phyloP scores from a whole-genome alignment of 2,797 vertebrate species.

The Urocyon cinereoargenteus region DNA sequence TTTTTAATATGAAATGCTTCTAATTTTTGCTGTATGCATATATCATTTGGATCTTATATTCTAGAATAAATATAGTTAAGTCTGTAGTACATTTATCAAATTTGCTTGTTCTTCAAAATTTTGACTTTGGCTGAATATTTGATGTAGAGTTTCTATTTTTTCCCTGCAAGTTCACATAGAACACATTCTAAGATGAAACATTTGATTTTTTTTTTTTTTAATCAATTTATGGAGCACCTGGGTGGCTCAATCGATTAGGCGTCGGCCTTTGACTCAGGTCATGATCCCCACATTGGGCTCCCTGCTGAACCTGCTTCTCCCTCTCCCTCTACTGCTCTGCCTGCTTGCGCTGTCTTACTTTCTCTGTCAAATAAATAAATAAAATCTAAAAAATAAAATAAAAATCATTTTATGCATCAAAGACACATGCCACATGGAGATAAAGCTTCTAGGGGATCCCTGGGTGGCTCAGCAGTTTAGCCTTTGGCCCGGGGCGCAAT shows the following conservation, averaged over 20 bases:
- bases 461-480: too few species aligned
- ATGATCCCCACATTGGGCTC: too few species aligned
- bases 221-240: too few species aligned
- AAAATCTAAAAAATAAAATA: not conserved
- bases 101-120: constrained; percentile 5
- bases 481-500: too few species aligned
- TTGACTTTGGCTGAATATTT: constrained; percentile 30
- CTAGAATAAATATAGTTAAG: constrained; percentile 48
- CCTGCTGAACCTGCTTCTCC: too few species aligned
- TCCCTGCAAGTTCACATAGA: not conserved
- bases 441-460: not conserved
- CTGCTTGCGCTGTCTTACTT: too few species aligned
- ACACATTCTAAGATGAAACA: constrained; percentile 32
- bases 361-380: too few species aligned
- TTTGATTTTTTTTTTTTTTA: not conserved
- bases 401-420: not conserved
- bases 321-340: too few species aligned
- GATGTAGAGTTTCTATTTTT: not conserved
- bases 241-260: too few species aligned
- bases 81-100: not conserved
- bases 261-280: too few species aligned
- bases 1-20: constrained; percentile 63
- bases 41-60: constrained; percentile 44
- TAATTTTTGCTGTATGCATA: not conserved
- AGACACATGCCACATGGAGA: not conserved